Conservation (phyloP, 1,140 invertebrate species). For the Drosophila littoralis region DNA sequence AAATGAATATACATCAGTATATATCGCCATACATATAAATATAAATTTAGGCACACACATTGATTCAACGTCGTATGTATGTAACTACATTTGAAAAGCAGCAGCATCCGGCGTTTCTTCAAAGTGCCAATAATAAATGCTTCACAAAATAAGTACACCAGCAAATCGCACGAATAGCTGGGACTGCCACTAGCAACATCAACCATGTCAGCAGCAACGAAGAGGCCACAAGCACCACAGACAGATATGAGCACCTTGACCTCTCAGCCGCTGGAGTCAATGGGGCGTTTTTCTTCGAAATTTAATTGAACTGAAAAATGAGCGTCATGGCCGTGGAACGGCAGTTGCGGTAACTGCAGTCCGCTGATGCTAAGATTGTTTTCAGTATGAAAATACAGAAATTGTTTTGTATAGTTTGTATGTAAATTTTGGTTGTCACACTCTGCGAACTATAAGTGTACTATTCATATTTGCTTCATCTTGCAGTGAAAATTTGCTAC, state of each 20-base stretch:
- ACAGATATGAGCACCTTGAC: slow-evolving; percentile 64
- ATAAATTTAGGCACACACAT: no score
- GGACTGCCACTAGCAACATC: slow-evolving; percentile 6
- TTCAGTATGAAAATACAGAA: slow-evolving; percentile 18
- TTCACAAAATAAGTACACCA: slow-evolving; percentile 28
- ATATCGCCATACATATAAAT: no score
- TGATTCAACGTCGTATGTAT: neutral
- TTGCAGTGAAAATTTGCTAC: slow-evolving; percentile 17
- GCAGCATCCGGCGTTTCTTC: slow-evolving; percentile 15
- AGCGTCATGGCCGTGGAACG: slow-evolving; percentile 27
- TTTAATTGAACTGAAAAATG: slow-evolving; percentile 52
- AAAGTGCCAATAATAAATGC: slow-evolving; percentile 16
- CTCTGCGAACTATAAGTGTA: slow-evolving; percentile 32
- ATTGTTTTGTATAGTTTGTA: slow-evolving; percentile 29
- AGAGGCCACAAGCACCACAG: slow-evolving; percentile 13
- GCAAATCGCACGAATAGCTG: neutral
- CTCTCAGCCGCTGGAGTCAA: slow-evolving; percentile 30
- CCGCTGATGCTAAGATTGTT: slow-evolving; percentile 32
- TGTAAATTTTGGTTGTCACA: slow-evolving; percentile 56
- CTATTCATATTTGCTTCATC: slow-evolving; percentile 22
- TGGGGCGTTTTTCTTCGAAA: slow-evolving; percentile 60
- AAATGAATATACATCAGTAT: no score
- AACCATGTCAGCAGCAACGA: slow-evolving; percentile 14
- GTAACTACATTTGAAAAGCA: neutral
- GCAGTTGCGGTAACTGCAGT: slow-evolving; percentile 14